Base-by-base conservation (phyloP, 2,113 vertebrate genomes). In the Trichomycterus rosablanca region DNA sequence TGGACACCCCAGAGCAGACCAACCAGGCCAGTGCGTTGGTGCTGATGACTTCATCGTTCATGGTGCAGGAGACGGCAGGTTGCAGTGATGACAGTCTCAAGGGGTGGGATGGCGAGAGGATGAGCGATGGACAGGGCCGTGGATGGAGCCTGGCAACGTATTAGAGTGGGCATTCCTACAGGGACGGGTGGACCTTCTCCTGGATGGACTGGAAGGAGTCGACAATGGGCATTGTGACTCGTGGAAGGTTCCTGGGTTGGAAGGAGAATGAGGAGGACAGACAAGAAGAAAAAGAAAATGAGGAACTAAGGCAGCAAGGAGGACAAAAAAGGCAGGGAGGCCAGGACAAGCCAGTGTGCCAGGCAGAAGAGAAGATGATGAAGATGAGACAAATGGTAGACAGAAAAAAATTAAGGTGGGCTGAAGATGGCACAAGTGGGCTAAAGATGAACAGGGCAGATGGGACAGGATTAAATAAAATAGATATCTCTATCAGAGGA, bases 21-120 rank as follows among this genome's bases (percentile, higher is more conserved):
- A 96, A 86, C 93, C 93, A 96, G 75, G 93, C 89, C 79, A 93
- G 84, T 0, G 90, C 91, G 15, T 93, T 93, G 82, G 83, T 88
- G 35, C 86, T 85, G 75, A 93, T 88, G 75, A 82, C 81, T 50
- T 94, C 93, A 84, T 92, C 90, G 83, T 86, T 89, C 92, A 92
- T 92, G 87, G 77, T 81, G 86, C 86, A 83, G 81, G 76, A 76
- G 72, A 72, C 68, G 67, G 66, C 62, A 65, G 74, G 80, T 59
- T 37, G 67, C 72, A 75, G 75, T 71, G 75, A 28, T 42, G 37
- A 20, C 30, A 59, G 44, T 45, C 20, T 40, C 43, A 37, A 65
- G 74, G 68, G 70, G 59, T 67, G 51, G 69, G 71, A 64, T 55
- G 78, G 68, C 78, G 75, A 65, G 55, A 82, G 74, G 80, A 68